These are phyloP conservation scores for Nebria salina DNA, from an alignment of 2,888 invertebrate species.

Conservation along the genomic window DNA sequence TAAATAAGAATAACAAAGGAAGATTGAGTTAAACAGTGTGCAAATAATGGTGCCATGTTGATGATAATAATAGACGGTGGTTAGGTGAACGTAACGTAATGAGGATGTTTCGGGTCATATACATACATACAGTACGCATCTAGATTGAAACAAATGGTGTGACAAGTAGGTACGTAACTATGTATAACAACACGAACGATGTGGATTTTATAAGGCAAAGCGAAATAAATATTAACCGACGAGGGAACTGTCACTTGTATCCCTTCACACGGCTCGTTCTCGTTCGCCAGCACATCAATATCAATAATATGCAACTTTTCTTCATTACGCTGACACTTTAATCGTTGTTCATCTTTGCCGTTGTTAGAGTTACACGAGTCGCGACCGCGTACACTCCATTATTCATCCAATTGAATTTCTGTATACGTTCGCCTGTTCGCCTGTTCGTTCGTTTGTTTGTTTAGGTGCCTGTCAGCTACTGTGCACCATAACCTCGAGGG, in stretches of 20 bases:
- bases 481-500: neutral
- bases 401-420: constrained; percentile 45
- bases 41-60: neutral
- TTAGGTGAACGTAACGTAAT: constrained; percentile 12
- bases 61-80: constrained; percentile 10
- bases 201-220: constrained; percentile 52
- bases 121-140: constrained; percentile 49
- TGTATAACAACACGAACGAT: constrained; percentile 45
- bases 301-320: constrained; percentile 62
- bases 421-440: neutral
- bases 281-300: constrained; percentile 57
- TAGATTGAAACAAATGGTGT: constrained; percentile 66
- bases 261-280: constrained; percentile 62
- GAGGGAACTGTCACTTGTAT: constrained; percentile 63
- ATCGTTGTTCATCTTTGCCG: constrained; percentile 55
- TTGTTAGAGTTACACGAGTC: constrained; percentile 45
- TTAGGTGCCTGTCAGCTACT: neutral
- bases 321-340: constrained; percentile 62
- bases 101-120: constrained; percentile 39
- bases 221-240: constrained; percentile 48
- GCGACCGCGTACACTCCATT: constrained; percentile 33
- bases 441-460: neutral
- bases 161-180: constrained; percentile 20
- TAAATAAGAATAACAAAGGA: no score
- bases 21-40: no score